Evolutionary conservation across 2,797 vertebrate species (phyloP).

Genomic region (Apodemus agrarius): DNA sequence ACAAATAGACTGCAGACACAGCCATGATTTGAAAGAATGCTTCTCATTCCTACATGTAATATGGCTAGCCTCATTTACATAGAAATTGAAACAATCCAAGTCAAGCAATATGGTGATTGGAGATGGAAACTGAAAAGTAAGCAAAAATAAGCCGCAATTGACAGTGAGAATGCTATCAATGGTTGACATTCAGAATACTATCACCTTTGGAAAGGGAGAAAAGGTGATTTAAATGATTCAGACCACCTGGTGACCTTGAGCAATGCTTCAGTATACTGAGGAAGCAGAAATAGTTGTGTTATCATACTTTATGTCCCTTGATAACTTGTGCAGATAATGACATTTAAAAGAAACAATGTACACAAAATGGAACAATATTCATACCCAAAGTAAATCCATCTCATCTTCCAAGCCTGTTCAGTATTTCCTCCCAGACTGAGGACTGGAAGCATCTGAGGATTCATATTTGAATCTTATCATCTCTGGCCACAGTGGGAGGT

Average conservation of each 20-base stretch:
- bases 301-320: background rate
- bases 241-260: background rate
- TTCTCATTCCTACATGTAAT: background rate
- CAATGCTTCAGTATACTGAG: background rate
- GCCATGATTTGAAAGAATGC: background rate
- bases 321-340: background rate
- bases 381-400: background rate
- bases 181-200: background rate
- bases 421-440: background rate
- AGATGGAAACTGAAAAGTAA: background rate
- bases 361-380: constrained; percentile 10
- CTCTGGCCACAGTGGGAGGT: background rate
- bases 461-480: background rate
- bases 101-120: background rate
- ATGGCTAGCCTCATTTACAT: background rate
- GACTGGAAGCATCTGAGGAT: background rate
- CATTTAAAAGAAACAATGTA: constrained; percentile 36
- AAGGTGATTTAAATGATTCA: background rate
- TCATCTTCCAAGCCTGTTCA: constrained; percentile 1
- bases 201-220: background rate
- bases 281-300: background rate
- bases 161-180: background rate
- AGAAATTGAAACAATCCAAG: background rate
- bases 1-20: constrained; percentile 11
- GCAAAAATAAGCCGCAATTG: background rate